These are phyloP conservation scores for Lepidocyrtoides sp. DNA, from an alignment of 2,888 invertebrate species.

Conservation along the genomic window DNA sequence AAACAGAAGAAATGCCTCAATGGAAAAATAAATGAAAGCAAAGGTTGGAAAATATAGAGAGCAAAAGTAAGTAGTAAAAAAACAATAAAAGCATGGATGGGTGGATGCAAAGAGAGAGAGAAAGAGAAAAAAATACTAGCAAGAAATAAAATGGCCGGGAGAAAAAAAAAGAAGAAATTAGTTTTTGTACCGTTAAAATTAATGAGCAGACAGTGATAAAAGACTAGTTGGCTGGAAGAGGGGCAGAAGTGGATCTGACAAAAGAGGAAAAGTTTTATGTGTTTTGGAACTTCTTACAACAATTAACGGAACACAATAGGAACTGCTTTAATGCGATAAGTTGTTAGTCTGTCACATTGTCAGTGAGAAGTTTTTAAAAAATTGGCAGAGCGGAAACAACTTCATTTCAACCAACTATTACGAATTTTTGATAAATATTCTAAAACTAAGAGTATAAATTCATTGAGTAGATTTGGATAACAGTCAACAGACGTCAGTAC, in stretches of 20 bases:
- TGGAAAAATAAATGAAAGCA: background rate
- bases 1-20: background rate
- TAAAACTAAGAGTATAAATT: too few relatives aligned
- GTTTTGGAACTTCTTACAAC: background rate
- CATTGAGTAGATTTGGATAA: too few relatives aligned
- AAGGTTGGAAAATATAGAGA: background rate
- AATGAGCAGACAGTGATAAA: conserved; percentile 77
- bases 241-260: background rate
- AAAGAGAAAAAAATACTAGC: background rate
- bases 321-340: too few relatives aligned
- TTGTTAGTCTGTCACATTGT: too few relatives aligned
- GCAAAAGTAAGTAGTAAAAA: background rate
- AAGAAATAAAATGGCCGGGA: too few relatives aligned
- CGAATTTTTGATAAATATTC: too few relatives aligned
- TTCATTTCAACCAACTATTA: too few relatives aligned
- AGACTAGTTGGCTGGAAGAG: background rate
- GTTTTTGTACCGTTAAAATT: conserved; percentile 75
- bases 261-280: background rate
- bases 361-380: too few relatives aligned
- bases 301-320: too few relatives aligned
- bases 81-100: background rate
- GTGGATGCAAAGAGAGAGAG: background rate
- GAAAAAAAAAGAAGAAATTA: conserved; percentile 56
- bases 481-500: too few relatives aligned
- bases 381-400: too few relatives aligned